Base-by-base conservation (phyloP, 64 coral and sea anemone species). In the Stichodactyla helianthus region DNA sequence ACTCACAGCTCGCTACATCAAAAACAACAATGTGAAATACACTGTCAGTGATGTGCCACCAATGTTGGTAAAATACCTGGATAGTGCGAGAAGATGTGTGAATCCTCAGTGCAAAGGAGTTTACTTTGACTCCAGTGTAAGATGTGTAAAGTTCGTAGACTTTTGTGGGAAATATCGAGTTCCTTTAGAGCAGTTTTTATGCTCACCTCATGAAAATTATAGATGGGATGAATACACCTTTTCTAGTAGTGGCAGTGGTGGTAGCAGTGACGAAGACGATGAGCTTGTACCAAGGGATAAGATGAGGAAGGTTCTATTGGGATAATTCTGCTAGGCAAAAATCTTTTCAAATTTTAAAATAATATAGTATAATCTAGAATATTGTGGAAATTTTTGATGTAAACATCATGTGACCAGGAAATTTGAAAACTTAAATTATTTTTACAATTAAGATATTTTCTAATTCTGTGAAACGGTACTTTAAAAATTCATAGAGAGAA, bases 121-220 rank as follows among this genome's bases (percentile, higher is more conserved):
- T 54, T 99, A 95, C 83, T 99, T 99, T 99, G 90, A 94, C 53
- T 89, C 93, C 23, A 87, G 93, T 52, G 88, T 99, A 15, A 82
- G 86, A 44, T 90, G 94, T 87, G 91, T 99, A 6, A 99, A 95
- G 86, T 99, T 99, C 93, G 97, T 99, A 44, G 97, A 99, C 63
- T 99, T 99, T 54, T 99, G 97, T 63, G 97, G 97, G 44, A 99
- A 99, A 71, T 99, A 99, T 85, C 88, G 97, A 6, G 64, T 99
- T 18, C 97, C 97, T 25, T 90, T 99, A 84, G 97, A 99, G 62
- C 97, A 99, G 18, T 99, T 88, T 74, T 91, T 99, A 53, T 99
- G 97, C 35, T 99, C 97, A 58, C 97, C 97, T 19, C 97, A 99
- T 93, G 91, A 84, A n/a, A 94, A 94, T 84, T 88, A 99, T 28